These are phyloP conservation scores for Tupaia chinensis DNA, from an alignment of 2,113 vertebrate species.

Conservation along the genomic window DNA sequence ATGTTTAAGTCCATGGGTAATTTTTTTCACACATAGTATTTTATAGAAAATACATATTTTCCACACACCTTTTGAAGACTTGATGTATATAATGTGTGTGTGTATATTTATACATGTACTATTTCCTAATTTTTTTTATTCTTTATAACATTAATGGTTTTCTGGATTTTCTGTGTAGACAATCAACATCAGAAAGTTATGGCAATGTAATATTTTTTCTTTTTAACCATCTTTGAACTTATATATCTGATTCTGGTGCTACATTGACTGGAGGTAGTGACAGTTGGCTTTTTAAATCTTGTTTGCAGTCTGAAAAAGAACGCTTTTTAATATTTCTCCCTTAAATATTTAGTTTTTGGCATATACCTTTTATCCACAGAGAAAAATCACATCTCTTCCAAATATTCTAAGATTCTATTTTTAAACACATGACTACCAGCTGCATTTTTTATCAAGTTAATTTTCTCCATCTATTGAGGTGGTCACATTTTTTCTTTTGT, in stretches of 20 bases:
- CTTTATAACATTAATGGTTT: not conserved
- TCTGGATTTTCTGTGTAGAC: not conserved
- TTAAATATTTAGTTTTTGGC: constrained; percentile 42
- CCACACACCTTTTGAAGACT: no score
- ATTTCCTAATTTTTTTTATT: not conserved
- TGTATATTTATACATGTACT: not conserved
- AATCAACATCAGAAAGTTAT: not conserved
- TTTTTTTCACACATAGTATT: no score
- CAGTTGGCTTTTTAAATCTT: not conserved
- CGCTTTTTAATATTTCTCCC: constrained; percentile 3
- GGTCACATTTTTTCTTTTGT: not conserved
- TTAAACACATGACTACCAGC: not conserved
- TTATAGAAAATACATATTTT: no score
- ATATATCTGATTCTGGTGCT: not conserved
- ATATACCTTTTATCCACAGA: constrained; percentile 20
- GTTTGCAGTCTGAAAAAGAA: constrained; percentile 1
- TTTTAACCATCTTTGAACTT: not conserved
- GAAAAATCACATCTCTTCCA: constrained; percentile 27
- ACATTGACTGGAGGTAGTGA: not conserved
- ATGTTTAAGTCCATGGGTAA: no score
- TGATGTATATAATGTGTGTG: no score
- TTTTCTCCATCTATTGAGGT: constrained; percentile 3
- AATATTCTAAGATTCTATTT: constrained; percentile 54
- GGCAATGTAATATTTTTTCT: not conserved
- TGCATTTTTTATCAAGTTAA: constrained; percentile 3